phyloP scores from a whole-genome alignment of 2,888 invertebrate genomes.

The Notodonta ziczac region DNA sequence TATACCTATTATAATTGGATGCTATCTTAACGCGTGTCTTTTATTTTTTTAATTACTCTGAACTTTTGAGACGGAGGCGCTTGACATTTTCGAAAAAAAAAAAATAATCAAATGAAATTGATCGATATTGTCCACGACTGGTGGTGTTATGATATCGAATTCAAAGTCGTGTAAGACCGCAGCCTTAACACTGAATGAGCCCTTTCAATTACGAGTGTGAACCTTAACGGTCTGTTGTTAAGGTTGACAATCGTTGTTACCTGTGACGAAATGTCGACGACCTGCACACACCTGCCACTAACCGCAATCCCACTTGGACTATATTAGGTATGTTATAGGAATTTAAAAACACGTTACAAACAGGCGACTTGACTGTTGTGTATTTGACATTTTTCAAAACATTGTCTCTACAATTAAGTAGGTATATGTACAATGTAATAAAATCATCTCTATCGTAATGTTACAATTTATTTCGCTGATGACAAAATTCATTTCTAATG shows the following conservation, averaged over 20 bases:
- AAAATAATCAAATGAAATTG: slow-evolving; percentile 42
- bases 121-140: slow-evolving; percentile 41
- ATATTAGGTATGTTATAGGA: slow-evolving; percentile 52
- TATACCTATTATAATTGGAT: background rate
- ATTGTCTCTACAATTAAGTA: background rate
- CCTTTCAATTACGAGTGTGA: background rate
- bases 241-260: slow-evolving; percentile 11
- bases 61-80: slow-evolving; percentile 12
- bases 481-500: no score
- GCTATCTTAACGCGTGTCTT: background rate
- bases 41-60: slow-evolving; percentile 18
- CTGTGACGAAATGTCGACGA: slow-evolving; percentile 67
- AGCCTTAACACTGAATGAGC: slow-evolving; percentile 43
- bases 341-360: slow-evolving; percentile 41
- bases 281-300: slow-evolving; percentile 65
- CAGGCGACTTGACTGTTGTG: slow-evolving; percentile 27
- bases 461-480: no score
- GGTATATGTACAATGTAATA: background rate
- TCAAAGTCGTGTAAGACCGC: slow-evolving; percentile 37
- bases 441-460: background rate
- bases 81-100: slow-evolving; percentile 29
- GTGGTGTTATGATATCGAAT: slow-evolving; percentile 48
- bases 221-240: slow-evolving; percentile 11
- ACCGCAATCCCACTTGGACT: slow-evolving; percentile 61
- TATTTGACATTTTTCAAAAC: slow-evolving; percentile 23